phyloP scores from a whole-genome alignment of 1,140 invertebrate genomes.

The Proctacanthus coquilletti region DNA sequence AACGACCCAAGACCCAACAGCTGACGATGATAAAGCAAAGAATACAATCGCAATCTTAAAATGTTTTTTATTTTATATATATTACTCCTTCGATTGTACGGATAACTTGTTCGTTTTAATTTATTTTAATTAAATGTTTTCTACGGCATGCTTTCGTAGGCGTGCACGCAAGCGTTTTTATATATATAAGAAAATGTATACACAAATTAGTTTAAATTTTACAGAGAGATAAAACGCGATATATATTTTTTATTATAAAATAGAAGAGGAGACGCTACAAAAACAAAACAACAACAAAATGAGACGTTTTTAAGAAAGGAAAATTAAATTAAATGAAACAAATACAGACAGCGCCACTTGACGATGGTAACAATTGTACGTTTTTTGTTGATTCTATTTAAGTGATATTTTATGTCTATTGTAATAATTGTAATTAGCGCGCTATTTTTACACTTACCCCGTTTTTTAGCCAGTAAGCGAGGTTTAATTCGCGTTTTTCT shows the following conservation, averaged over 20 bases:
- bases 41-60: too few relatives aligned
- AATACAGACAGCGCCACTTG: too few relatives aligned
- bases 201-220: background rate
- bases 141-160: too few relatives aligned
- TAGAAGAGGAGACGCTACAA: background rate
- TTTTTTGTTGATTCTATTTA: constrained; percentile 1
- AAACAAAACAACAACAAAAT: background rate
- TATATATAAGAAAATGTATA: too few relatives aligned
- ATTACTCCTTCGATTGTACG: too few relatives aligned
- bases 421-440: background rate
- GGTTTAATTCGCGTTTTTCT: background rate
- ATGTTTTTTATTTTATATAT: too few relatives aligned
- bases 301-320: background rate
- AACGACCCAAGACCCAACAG: too few relatives aligned
- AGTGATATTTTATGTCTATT: constrained; percentile 1
- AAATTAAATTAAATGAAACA: background rate
- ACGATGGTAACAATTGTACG: too few relatives aligned
- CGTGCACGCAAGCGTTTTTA: too few relatives aligned
- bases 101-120: too few relatives aligned
- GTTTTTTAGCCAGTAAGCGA: background rate
- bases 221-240: background rate
- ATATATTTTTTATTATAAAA: background rate
- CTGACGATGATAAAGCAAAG: too few relatives aligned
- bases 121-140: too few relatives aligned
- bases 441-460: background rate